Base-by-base conservation (phyloP, 1,140 invertebrate species). In the Planococcus citri region DNA sequence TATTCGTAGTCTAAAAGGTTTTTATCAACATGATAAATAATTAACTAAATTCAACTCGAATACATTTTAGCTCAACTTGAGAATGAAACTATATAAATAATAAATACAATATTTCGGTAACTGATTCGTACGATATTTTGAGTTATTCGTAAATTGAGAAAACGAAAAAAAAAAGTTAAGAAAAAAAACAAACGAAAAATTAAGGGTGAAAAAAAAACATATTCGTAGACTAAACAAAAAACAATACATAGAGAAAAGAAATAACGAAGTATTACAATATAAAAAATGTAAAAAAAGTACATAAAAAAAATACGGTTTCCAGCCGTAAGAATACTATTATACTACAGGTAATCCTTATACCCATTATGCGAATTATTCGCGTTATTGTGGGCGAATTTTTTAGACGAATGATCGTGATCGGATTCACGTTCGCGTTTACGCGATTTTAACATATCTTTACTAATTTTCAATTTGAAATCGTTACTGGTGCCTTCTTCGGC, bases 371-470 rank as follows among this genome's bases (percentile, higher is more conserved):
- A 64, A 64, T 22, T 22, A 14, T 20, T 51, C 9, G 20, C 21
- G 4, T 12, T 25, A 3, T n/a, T 17, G 25, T 64, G 24, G 20
- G 25, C 60, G 60, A 64, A 64, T 25, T 64, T 64, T 21, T 64
- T 64, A 25, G 21, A 25, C 21, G 60, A 24, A 27, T 64, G 22
- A 6, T 64, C 60, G 60, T 64, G 60, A 27, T 64, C 60, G 14
- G 60, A 64, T 10, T 64, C 60, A 6, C 60, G 60, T 25, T 64
- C 25, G 2, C 60, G 60, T 64, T 64, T 64, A 21, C 60, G 60
- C 51, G 51, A 64, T 25, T 64, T 64, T 21, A 64, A 20, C 60
- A 25, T 64, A 64, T 64, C 60, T 64, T 64, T 64, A 21, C 60
- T 64, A 64, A 64, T 64, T 17, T 64, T 64, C 25, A 64, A 21